Evolutionary conservation across 2,797 vertebrate species (phyloP), one percentile per base, ranked within the genome.

Genomic region (Pelochelys cantorii): DNA sequence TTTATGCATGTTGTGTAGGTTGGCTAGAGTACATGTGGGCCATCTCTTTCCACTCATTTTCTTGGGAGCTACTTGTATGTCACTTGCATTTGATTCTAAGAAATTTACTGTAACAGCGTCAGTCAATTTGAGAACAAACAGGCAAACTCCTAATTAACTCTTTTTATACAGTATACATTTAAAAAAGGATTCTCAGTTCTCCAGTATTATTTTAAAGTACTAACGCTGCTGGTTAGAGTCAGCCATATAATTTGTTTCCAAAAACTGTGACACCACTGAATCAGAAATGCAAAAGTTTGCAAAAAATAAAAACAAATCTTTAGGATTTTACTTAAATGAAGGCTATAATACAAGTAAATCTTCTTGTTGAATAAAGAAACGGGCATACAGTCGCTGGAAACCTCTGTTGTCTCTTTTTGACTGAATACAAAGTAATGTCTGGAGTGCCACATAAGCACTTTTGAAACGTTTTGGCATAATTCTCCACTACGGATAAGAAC

Each of bases 121-220:
- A 59, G 59, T 94, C 92, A 93, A 83, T 89, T 88, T 88, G 81
- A 94, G 94, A 96, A 90, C 75, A 92, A 95, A 91, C 87, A 90
- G 80, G 81, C 81, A 96, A 93, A 84, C 87, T 48, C 84, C 95
- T 78, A 93, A 93, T 97, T 95, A 94, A 94, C 81, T 89, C 57
- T 86, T 81, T 95, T 96, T 91, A 85, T 88, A 74, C 29, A 42
- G 31, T 84, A 85, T 87, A 87, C 83, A 89, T 37, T n/a, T 88
- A 91, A 82, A 86, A 18, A 81, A 86, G 29, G 74, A 68, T 91
- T 92, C 86, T 2, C 34, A 91, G 22, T 85, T 80, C 83, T 94
- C 48, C 87, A 81, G 37, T 96, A 91, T 75, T 53, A 55, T 54
- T 83, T 89, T 79, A 29, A 71, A 65, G 84, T 34, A 52, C 57